phyloP scores from a whole-genome alignment of 1,140 invertebrate species.

The Apis dorsata region DNA sequence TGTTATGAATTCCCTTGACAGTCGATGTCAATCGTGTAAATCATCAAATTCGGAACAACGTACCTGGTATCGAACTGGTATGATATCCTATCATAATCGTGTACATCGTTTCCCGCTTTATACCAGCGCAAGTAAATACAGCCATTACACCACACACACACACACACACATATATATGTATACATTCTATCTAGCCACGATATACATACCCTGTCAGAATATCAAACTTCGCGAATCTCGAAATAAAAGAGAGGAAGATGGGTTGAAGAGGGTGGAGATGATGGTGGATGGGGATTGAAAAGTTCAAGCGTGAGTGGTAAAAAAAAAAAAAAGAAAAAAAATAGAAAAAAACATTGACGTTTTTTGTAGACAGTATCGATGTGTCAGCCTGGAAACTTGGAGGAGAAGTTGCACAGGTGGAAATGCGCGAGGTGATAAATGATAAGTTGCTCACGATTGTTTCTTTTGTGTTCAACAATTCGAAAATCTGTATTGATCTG shows the following conservation, averaged over 20 bases:
- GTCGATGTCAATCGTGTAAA: no score
- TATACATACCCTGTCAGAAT: conserved; percentile 54
- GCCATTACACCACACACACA: conserved; percentile 45
- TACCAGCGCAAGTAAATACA: conserved; percentile 35
- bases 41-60: no score
- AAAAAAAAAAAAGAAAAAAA: background rate
- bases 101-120: conserved; percentile 51
- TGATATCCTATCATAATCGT: conserved; percentile 40
- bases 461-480: no score
- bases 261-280: background rate
- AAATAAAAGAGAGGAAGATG: conserved; percentile 37
- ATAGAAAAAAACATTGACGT: background rate
- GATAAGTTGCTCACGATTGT: no score
- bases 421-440: no score
- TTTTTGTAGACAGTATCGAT: conserved; percentile 31
- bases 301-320: conserved; percentile 18
- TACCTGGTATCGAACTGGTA: conserved; percentile 25
- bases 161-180: conserved; percentile 24
- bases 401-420: no score
- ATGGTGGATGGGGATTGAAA: background rate
- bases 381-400: conserved; percentile 39
- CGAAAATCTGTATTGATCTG: no score
- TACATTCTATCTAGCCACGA: conserved; percentile 46
- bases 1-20: no score
- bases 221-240: conserved; percentile 48